A percentile compares a stretch with the other conserved stretches of the same genome.
These are phyloP conservation scores for Apocheima hispidaria DNA, from an alignment of 2,888 invertebrate species.

Conservation along the genomic window DNA sequence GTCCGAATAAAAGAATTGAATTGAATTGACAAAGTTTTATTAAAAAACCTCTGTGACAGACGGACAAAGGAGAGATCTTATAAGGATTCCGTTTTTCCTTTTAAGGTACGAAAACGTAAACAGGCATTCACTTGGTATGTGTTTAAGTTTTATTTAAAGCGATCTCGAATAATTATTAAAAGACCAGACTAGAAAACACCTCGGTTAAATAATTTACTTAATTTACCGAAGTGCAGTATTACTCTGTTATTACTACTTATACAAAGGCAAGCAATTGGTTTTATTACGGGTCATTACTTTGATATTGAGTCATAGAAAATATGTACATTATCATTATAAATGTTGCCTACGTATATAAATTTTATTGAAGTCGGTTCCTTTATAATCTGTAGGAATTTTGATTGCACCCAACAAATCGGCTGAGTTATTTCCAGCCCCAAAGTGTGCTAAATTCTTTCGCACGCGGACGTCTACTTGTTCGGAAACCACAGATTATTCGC, in stretches of 20 bases:
- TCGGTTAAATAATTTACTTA: no score
- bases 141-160: conserved; percentile 60
- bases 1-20: no score
- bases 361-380: conserved; percentile 28
- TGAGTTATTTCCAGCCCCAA: conserved; percentile 27
- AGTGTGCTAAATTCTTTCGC: conserved; percentile 27
- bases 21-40: no score
- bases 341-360: conserved; percentile 26
- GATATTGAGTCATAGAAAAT: conserved; percentile 43
- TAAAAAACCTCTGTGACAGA: no score
- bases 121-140: no score
- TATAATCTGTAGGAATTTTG: conserved; percentile 34
- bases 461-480: conserved; percentile 14
- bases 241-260: neutral
- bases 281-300: conserved; percentile 44
- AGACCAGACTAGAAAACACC: neutral
- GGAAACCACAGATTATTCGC: no score
- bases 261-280: conserved; percentile 26
- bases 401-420: conserved; percentile 21
- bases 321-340: conserved; percentile 31
- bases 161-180: neutral
- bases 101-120: no score
- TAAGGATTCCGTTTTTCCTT: no score
- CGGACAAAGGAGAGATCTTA: no score
- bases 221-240: no score